These are phyloP conservation scores for Polietes domitor DNA, from an alignment of 2,888 invertebrate species.

Conservation along the genomic window DNA sequence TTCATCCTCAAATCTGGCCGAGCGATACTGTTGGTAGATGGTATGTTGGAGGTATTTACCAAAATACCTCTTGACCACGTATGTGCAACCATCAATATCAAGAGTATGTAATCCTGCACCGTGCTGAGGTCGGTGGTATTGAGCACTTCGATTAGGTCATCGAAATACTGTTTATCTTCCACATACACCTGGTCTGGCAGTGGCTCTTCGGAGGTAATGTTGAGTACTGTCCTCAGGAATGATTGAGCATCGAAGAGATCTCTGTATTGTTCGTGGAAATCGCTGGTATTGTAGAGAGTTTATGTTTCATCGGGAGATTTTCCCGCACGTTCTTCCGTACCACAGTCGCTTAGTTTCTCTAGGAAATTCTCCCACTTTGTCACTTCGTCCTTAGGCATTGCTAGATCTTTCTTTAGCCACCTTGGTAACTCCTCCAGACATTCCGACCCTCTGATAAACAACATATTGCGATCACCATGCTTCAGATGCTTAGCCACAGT, in stretches of 20 bases:
- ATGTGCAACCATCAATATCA: slow-evolving; percentile 73
- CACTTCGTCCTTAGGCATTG: too few species aligned
- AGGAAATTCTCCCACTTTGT: too few species aligned
- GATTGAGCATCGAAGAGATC: slow-evolving; percentile 71
- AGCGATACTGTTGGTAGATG: slow-evolving; percentile 73
- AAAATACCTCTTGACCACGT: slow-evolving; percentile 72
- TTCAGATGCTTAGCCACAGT: slow-evolving; percentile 72
- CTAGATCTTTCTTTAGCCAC: too few species aligned
- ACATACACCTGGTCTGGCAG: slow-evolving; percentile 73
- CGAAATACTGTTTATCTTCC: slow-evolving; percentile 70
- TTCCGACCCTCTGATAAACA: slow-evolving; percentile 72
- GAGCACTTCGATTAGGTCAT: slow-evolving; percentile 67
- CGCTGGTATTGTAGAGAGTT: slow-evolving; percentile 64
- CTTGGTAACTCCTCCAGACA: too few species aligned
- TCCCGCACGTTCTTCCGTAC: slow-evolving; percentile 13
- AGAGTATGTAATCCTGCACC: slow-evolving; percentile 75
- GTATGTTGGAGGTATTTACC: slow-evolving; percentile 73
- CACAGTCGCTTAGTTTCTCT: too few species aligned
- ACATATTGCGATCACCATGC: slow-evolving; percentile 70
- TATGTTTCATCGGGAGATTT: slow-evolving; percentile 66
- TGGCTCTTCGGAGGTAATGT: too few species aligned
- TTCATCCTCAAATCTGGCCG: slow-evolving; percentile 70
- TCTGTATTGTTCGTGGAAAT: neutral
- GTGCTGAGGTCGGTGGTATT: slow-evolving; percentile 63
- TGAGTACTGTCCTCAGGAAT: slow-evolving; percentile 72